Evolutionary conservation across 2,797 vertebrate species (phyloP), one percentile per base, ranked within the genome.

Genomic region (Glyptemys insculpta): DNA sequence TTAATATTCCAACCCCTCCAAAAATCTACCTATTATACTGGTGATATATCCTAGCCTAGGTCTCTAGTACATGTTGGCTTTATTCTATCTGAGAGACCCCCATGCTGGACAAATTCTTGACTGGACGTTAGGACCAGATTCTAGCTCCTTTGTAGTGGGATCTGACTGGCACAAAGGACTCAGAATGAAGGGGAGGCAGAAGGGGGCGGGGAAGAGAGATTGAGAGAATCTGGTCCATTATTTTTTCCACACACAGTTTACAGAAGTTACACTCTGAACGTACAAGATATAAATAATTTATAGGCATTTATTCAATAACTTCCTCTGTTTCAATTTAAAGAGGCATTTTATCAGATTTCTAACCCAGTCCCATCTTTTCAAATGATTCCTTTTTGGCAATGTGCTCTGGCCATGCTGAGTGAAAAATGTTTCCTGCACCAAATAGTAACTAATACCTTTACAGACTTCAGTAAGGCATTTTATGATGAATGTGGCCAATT

Each of bases 391-490:
- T 88, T 86, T 41, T 82, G 54, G 62, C 16, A 37, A 41, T 15
- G 12, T 52, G 29, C n/a, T 93, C 41, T 2, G 2, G n/a, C 78
- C 72, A 91, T 79, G 37, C 23, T 41, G 25, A 86, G 23, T 12
- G 25, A 84, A 90, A 91, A 90, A 83, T 57, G 25, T 88, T 93
- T 90, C 83, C 88, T 85, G 79, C 50, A 79, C 65, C 83, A 94
- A 87, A 89, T 21, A 49, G 74, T 47, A 25, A 18, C 3, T 4
- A 49, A 62, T 2, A 10, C 29, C 52, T 59, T 92, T 44, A 49
- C 6, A 85, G 62, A 85, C 49, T 72, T 85, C 83, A 68, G 25
- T 53, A 85, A 85, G 62, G n/a, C 49, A 78, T 74, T 89, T 89
- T 83, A 89, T 88, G 78, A 56, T 80, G 79, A 91, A 86, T 57